Evolutionary conservation across 2,888 invertebrate genomes (phyloP), one percentile per base, ranked within the genome.

Genomic region (Drosophila lutescens): DNA sequence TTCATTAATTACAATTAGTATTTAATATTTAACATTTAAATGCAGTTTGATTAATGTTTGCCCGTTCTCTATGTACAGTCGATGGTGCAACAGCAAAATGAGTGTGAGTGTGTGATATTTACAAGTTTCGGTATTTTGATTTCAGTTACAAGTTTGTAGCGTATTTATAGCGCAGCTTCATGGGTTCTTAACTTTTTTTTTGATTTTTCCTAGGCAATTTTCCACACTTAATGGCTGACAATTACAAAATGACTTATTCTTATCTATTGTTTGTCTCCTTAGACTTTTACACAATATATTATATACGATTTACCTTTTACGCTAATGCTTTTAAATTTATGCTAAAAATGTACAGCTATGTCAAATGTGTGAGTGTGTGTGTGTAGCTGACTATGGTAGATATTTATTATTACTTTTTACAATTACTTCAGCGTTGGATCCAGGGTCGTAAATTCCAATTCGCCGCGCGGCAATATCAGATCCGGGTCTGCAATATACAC

Each of bases 401-500:
- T 87, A 81, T 85, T 67, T 85, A 83, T 83, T 80, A 83, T 80
- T 68, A 72, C 75, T 70, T 88, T 89, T 82, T 86, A 89, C 89
- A 89, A 86, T 90, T 89, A 91, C 84, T 91, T 91, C 73, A 91
- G 89, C 87, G 90, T 89, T 59, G 91, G 90, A 85, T 92, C 92
- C 89, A 91, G 88, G 77, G 92, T 91, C 80, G 92, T 92, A 88
- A 92, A 92, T 89, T 92, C 92, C 84, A 92, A 90, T 86, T 92
- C 92, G 80, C 92, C 92, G 72, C 92, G 92, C 67, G 92, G 92
- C 76, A 92, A 88, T 89, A 92, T 92, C 76, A 92, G 90, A 89
- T 92, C 92, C 79, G 92, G 92, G 92, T 92, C 92, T 92, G 92
- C 89, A 92, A 92, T 92, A 90, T 92, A 92, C 79, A 92, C 92